Evolutionary conservation across 37 sponge, comb jelly and placozoan genomes (phyloP), one percentile per base, ranked within the genome.

Genomic region (Eunapius fragilis): DNA sequence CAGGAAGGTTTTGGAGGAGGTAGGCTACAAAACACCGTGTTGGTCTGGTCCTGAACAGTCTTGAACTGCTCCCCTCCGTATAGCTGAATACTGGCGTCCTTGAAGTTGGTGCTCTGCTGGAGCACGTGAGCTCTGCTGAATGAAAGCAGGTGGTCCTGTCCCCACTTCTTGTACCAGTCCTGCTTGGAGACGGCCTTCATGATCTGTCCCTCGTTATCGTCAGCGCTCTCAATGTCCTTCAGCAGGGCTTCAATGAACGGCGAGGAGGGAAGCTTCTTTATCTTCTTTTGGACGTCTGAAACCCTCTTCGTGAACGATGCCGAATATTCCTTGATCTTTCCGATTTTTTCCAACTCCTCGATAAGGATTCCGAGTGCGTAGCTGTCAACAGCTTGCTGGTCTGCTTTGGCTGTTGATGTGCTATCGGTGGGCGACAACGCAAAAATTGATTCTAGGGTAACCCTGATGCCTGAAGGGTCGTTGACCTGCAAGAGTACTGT

Each of bases 71-170:
- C 27, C 17, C 81, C 81, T 2, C 81, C 81, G 37, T 80, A 80
- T 0, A 68, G 81, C 69, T 80, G 81, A 33, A 80, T 67, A 17
- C 81, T 69, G 27, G 81, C 69, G 37, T 80, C 81, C 37, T 80
- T 80, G 70, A 80, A 80, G 69, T 80, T 80, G 25, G 81, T 80
- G 37, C 81, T 68, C 81, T 80, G 81, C 24, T 80, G 81, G 69
- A 80, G 32, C 12, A 31, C 12, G 69, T 80, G 81, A 26, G 81
- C 81, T 31, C 81, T 47, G 32, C 27, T 49, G 28, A 80, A 69
- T 0, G 81, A 49, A 5, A 80, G 81, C 6, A 80, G 81, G 37
- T 80, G 68, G 81, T 80, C 69, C 69, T 37, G 30, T 0, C 81
- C 81, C 81, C 81, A 80, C 13, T 31, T 26, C 67, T 67, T 80